Evolutionary conservation across 2,888 invertebrate species (phyloP).

Genomic region (Dicycla oo): DNA sequence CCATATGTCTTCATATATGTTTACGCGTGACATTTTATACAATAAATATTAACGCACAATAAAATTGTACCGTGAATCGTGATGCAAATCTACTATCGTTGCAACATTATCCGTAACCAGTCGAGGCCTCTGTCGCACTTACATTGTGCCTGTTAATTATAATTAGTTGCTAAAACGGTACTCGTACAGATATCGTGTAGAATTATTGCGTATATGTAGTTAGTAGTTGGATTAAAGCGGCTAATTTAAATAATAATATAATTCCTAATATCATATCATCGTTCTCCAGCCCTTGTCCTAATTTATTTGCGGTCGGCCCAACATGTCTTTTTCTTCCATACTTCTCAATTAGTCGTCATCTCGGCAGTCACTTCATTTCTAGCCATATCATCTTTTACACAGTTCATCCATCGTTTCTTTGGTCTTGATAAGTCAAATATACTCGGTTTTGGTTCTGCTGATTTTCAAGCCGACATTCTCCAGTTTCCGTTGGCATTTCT

Average conservation of each 20-base stretch:
- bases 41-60: conserved; percentile 1
- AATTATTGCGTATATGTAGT: conserved; percentile 23
- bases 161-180: conserved; percentile 36
- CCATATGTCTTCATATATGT: conserved; percentile 64
- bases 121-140: conserved; percentile 31
- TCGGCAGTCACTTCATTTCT: too few species aligned
- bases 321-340: too few species aligned
- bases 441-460: too few species aligned
- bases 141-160: conserved; percentile 39
- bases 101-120: conserved; percentile 31
- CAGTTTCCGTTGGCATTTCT: too few species aligned
- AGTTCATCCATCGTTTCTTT: too few species aligned
- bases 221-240: conserved; percentile 18
- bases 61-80: conserved; percentile 12
- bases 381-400: too few species aligned
- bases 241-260: conserved; percentile 47
- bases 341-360: too few species aligned
- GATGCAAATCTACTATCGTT: conserved; percentile 17
- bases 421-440: too few species aligned
- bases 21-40: conserved; percentile 10
- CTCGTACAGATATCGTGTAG: conserved; percentile 17
- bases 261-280: conserved; percentile 45
- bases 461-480: too few species aligned
- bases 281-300: too few species aligned
- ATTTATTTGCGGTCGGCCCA: too few species aligned